Evolutionary conservation across 2,113 vertebrate genomes (phyloP).

Genomic region (Plecturocebus donacophilus): DNA sequence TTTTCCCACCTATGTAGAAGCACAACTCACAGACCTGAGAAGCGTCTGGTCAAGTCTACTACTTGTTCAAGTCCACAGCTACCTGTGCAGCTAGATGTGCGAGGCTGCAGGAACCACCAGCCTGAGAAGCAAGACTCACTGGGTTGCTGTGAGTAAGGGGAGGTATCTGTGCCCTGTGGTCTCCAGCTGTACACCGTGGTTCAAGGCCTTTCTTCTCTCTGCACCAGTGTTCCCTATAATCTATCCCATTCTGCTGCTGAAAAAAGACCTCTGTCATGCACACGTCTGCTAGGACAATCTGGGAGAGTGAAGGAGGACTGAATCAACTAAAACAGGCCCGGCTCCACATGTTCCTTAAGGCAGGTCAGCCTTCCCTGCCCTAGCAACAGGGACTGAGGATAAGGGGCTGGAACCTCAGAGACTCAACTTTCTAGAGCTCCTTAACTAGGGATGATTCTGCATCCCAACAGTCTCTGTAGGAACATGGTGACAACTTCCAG

Average conservation of each 20-base stretch:
- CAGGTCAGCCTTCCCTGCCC: no score
- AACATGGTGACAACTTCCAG: not conserved
- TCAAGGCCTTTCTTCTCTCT: not conserved
- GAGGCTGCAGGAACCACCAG: not conserved
- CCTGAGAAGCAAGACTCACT: not conserved
- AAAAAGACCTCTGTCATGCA: not conserved
- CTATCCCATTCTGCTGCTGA: not conserved
- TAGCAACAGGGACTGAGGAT: not conserved
- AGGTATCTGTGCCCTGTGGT: not conserved
- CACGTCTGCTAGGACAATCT: rapidly evolving
- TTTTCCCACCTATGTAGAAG: not conserved
- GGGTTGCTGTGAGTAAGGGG: rapidly evolving
- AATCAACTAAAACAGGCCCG: not conserved
- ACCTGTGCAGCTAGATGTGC: rapidly evolving
- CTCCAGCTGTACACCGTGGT: not conserved
- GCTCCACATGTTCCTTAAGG: no score
- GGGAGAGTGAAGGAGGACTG: rapidly evolving
- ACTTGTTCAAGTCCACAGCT: rapidly evolving
- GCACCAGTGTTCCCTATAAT: not conserved
- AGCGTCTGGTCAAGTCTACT: rapidly evolving
- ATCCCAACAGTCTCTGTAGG: not conserved
- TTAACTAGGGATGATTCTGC: not conserved
- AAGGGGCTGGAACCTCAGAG: not conserved
- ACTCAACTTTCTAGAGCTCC: not conserved
- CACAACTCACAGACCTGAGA: not conserved